These are phyloP conservation scores for Nebria ingens DNA, from an alignment of 1,140 invertebrate genomes.

Conservation along the genomic window DNA sequence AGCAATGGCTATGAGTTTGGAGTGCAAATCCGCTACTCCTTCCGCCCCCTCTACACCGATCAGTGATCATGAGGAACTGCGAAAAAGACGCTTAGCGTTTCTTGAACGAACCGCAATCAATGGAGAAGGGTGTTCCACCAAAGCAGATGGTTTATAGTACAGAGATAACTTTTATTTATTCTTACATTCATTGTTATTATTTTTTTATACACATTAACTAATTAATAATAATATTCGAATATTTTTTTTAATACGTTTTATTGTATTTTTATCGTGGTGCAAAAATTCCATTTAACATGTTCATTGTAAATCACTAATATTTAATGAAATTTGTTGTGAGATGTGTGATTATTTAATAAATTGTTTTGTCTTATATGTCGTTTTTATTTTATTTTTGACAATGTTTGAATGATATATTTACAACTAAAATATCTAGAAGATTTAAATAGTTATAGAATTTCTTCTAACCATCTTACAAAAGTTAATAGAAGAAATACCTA, in stretches of 20 bases:
- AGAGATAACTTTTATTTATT: constrained; percentile 1
- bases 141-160: neutral
- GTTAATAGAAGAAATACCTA: too few species aligned
- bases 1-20: constrained; percentile 44
- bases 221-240: too few species aligned
- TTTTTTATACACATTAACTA: too few species aligned
- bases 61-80: constrained; percentile 4
- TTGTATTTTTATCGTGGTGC: neutral
- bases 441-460: too few species aligned
- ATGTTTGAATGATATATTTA: too few species aligned
- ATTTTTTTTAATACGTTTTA: too few species aligned
- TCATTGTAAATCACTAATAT: neutral
- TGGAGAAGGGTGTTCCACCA: neutral
- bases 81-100: neutral
- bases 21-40: constrained; percentile 36
- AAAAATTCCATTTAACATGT: neutral
- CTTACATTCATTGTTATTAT: constrained; percentile 1
- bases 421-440: too few species aligned
- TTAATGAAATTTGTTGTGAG: neutral
- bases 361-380: neutral
- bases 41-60: neutral
- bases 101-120: neutral
- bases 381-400: too few species aligned
- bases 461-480: too few species aligned
- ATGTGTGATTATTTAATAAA: neutral